Evolutionary conservation across 2,888 invertebrate genomes (phyloP).

Genomic region (Ptychoptera albimana): DNA sequence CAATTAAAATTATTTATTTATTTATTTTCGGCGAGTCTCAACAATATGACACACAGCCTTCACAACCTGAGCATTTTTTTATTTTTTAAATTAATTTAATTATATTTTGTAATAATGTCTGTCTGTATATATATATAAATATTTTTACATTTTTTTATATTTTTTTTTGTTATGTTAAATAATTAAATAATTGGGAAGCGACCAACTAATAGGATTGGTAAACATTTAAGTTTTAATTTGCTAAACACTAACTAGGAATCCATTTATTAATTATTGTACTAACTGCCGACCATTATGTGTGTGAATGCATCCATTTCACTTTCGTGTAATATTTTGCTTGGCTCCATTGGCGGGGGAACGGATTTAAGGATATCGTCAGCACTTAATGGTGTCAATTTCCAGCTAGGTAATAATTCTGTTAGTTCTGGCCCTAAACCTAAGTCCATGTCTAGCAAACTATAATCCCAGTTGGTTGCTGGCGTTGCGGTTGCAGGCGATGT

Average conservation of each 20-base stretch:
- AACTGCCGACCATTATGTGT: slow-evolving; percentile 38
- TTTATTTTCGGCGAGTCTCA: background rate
- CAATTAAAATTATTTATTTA: background rate
- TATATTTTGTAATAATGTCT: too few species aligned
- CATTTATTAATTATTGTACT: slow-evolving; percentile 19
- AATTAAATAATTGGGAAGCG: too few species aligned
- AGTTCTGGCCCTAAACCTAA: slow-evolving; percentile 34
- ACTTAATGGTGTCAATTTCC: slow-evolving; percentile 35
- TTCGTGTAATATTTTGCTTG: slow-evolving; percentile 23
- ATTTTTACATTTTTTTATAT: too few species aligned
- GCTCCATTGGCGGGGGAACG: slow-evolving; percentile 22
- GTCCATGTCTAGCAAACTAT: slow-evolving; percentile 31
- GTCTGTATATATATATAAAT: too few species aligned
- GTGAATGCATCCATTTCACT: slow-evolving; percentile 37
- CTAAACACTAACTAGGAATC: too few species aligned
- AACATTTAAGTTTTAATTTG: too few species aligned
- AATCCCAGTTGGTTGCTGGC: slow-evolving; percentile 20
- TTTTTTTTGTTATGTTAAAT: too few species aligned
- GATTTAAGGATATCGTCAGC: slow-evolving; percentile 35
- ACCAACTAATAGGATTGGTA: too few species aligned
- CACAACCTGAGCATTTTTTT: slow-evolving; percentile 29
- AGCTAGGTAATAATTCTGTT: slow-evolving; percentile 34
- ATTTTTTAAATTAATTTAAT: too few species aligned
- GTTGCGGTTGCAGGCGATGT: slow-evolving; percentile 9
- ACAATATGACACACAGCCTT: slow-evolving; percentile 12